Conservation (phyloP, 2,888 invertebrate species). For the Frankliniella intonsa region DNA sequence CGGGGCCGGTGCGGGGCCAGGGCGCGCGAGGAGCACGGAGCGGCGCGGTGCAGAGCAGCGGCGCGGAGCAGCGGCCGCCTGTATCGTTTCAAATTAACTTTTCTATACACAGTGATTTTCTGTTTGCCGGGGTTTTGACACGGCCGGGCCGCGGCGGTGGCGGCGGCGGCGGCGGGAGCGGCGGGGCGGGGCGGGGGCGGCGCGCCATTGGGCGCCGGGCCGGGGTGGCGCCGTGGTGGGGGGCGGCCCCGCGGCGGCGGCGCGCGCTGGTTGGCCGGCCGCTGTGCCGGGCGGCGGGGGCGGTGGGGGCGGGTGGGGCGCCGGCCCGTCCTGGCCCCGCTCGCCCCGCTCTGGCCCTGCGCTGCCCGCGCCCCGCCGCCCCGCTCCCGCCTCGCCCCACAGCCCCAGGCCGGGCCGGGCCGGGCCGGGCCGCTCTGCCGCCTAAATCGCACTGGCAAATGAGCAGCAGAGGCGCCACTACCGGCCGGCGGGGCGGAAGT, state of each 20-base stretch:
- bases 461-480: too few relatives aligned
- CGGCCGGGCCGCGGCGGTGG: not conserved
- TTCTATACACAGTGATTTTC: not conserved
- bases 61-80: not conserved
- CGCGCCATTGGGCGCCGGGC: not conserved
- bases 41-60: not conserved
- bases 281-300: not conserved
- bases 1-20: too few relatives aligned
- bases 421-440: too few relatives aligned
- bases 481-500: too few relatives aligned
- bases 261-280: not conserved
- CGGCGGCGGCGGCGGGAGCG: not conserved
- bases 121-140: slow-evolving; percentile 23
- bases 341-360: not conserved
- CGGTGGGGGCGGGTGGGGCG: too few relatives aligned
- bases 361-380: too few relatives aligned
- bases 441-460: too few relatives aligned
- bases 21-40: not conserved
- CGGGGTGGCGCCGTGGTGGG: not conserved
- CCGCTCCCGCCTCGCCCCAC: too few relatives aligned
- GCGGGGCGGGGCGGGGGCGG: not conserved
- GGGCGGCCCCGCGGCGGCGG: not conserved
- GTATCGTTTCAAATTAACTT: slow-evolving; percentile 10
- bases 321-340: not conserved
- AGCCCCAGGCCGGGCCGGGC: too few relatives aligned